These are phyloP conservation scores for Phyllostomus discolor DNA, from an alignment of 2,113 vertebrate species.

Conservation along the genomic window DNA sequence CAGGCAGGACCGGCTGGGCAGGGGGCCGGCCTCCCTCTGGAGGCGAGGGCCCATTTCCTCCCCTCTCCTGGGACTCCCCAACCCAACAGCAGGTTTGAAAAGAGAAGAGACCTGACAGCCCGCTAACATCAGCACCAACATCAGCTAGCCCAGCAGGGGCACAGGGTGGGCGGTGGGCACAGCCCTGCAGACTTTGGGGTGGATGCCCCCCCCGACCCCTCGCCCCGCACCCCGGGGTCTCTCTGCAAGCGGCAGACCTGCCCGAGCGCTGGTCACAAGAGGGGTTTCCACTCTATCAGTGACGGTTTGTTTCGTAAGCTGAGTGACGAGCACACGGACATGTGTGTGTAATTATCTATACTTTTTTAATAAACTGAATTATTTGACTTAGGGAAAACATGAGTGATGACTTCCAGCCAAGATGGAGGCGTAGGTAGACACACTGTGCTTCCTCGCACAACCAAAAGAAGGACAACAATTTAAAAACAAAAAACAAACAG, in stretches of 20 bases:
- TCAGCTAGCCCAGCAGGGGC: neutral
- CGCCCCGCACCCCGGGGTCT: neutral
- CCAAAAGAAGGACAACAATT: too few species aligned
- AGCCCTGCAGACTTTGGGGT: neutral
- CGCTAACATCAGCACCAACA: neutral
- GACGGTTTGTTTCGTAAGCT: neutral
- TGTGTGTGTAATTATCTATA: neutral
- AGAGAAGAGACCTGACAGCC: neutral
- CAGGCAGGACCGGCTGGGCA: neutral
- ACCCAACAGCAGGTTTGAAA: neutral
- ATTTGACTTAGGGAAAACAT: neutral
- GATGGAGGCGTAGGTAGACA: too few species aligned
- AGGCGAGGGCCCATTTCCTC: neutral
- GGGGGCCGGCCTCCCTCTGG: neutral
- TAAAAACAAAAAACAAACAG: too few species aligned
- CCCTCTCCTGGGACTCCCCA: neutral
- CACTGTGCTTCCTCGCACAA: too few species aligned
- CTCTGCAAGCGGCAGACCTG: rapidly evolving
- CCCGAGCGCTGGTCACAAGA: neutral
- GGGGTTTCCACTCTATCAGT: too few species aligned
- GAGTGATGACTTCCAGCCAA: too few species aligned
- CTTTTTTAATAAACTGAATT: neutral
- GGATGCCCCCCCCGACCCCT: neutral
- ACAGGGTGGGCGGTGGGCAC: neutral
- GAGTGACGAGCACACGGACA: neutral